These are phyloP conservation scores for Maccullochella peelii DNA, from an alignment of 2,113 vertebrate species.

Conservation along the genomic window DNA sequence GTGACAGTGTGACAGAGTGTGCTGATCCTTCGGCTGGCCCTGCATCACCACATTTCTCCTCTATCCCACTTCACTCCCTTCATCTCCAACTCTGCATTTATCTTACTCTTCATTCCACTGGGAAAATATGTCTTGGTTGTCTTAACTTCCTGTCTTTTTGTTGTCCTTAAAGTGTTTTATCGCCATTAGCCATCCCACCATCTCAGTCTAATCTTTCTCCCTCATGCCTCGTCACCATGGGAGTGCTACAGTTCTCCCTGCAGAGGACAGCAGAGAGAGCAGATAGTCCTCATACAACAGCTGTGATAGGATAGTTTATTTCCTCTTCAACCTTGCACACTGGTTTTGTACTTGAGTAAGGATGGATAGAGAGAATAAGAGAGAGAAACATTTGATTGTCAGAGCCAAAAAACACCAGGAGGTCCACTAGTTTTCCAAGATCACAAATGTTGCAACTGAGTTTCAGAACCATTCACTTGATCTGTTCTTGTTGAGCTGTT, in stretches of 20 bases:
- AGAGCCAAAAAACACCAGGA: background rate
- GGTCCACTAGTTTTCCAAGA: conserved; percentile 24
- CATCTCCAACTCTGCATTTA: conserved; percentile 51
- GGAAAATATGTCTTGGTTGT: conserved; percentile 55
- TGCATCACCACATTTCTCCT: conserved; percentile 53
- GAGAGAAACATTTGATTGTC: background rate
- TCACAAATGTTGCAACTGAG: conserved; percentile 29
- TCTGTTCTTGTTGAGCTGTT: conserved; percentile 26
- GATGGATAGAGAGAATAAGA: background rate
- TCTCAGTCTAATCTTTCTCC: conserved; percentile 41
- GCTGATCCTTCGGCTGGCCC: conserved; percentile 56
- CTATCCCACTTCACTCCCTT: conserved; percentile 49
- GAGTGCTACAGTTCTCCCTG: conserved; percentile 54
- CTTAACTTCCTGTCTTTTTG: conserved; percentile 52
- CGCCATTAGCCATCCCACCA: conserved; percentile 26
- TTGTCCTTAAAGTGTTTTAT: conserved; percentile 58
- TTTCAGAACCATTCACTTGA: conserved; percentile 40
- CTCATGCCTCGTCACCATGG: conserved; percentile 19
- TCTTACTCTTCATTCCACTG: conserved; percentile 50
- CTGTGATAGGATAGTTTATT: conserved; percentile 5
- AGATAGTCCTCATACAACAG: conserved; percentile 2
- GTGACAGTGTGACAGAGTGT: conserved; percentile 71
- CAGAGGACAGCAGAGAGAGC: conserved; percentile 58
- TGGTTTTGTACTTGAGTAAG: conserved; percentile 6
- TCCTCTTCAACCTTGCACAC: conserved; percentile 1